Evolutionary conservation across 2,888 invertebrate species (phyloP).

Genomic region (Melinaea marsaeus): DNA sequence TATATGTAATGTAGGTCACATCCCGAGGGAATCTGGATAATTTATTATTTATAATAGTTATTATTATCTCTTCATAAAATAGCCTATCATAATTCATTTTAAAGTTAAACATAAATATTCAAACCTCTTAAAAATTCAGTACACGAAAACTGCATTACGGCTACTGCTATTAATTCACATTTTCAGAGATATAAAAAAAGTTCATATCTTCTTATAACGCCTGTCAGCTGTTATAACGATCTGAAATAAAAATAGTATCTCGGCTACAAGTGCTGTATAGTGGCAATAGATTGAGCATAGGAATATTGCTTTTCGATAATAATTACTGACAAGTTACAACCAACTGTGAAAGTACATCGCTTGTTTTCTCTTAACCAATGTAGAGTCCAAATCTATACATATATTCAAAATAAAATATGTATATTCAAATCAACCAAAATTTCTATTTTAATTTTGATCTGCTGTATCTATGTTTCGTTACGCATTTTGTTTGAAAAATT

Average conservation of each 20-base stretch:
- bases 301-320: too few relatives aligned
- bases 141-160: constrained; percentile 7
- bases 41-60: neutral
- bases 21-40: neutral
- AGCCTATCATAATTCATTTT: neutral
- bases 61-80: neutral
- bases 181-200: constrained; percentile 10
- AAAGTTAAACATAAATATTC: constrained; percentile 2
- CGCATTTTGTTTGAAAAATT: too few relatives aligned
- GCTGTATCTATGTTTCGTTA: too few relatives aligned
- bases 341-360: too few relatives aligned
- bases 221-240: constrained; percentile 33
- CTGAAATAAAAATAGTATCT: constrained; percentile 36
- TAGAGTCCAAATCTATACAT: too few relatives aligned
- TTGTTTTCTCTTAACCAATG: too few relatives aligned
- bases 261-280: constrained; percentile 29
- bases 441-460: too few relatives aligned
- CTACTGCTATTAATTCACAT: neutral
- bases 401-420: too few relatives aligned
- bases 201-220: constrained; percentile 26
- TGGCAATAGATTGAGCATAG: constrained; percentile 23
- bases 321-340: too few relatives aligned
- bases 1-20: neutral
- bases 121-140: constrained; percentile 5
- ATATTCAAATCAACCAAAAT: too few relatives aligned